Conservation (phyloP, 2,113 vertebrate species). For the Nannospalax galili region DNA sequence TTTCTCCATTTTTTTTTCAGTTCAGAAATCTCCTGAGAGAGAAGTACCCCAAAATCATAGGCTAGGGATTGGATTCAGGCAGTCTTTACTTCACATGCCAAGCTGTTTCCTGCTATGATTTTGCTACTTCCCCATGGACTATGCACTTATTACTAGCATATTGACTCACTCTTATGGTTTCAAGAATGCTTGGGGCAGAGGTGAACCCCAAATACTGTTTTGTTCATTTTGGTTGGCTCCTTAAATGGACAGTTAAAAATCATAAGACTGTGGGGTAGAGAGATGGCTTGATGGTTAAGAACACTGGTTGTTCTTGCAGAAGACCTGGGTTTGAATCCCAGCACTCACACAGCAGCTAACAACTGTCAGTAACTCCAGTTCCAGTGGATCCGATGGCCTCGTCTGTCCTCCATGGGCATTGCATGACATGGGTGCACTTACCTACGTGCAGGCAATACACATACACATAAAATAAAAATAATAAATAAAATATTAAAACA, state of each 20-base stretch:
- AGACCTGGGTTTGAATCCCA: too few relatives aligned
- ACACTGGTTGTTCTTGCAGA: too few relatives aligned
- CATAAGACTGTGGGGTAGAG: too few relatives aligned
- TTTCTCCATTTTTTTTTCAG: slow-evolving; percentile 27
- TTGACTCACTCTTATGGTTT: not conserved
- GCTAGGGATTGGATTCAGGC: slow-evolving; percentile 9
- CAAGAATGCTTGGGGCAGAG: slow-evolving; percentile 19
- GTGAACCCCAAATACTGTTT: not conserved
- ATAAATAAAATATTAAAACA: too few relatives aligned
- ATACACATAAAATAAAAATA: too few relatives aligned
- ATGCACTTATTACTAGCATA: slow-evolving; percentile 1
- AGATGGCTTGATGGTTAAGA: too few relatives aligned
- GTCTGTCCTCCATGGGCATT: too few relatives aligned
- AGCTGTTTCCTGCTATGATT: not conserved
- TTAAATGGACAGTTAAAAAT: slow-evolving; percentile 38
- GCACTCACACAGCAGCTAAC: too few relatives aligned
- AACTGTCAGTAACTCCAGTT: too few relatives aligned
- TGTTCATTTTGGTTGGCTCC: slow-evolving; percentile 15
- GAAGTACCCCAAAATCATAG: not conserved
- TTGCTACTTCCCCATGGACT: not conserved
- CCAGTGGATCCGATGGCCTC: too few relatives aligned
- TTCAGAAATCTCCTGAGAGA: not conserved
- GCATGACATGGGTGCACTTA: too few relatives aligned
- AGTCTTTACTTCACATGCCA: slow-evolving; percentile 1
- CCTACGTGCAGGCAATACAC: too few relatives aligned